phyloP scores from a whole-genome alignment of 64 coral and sea anemone genomes.

The Trachythela sp. region DNA sequence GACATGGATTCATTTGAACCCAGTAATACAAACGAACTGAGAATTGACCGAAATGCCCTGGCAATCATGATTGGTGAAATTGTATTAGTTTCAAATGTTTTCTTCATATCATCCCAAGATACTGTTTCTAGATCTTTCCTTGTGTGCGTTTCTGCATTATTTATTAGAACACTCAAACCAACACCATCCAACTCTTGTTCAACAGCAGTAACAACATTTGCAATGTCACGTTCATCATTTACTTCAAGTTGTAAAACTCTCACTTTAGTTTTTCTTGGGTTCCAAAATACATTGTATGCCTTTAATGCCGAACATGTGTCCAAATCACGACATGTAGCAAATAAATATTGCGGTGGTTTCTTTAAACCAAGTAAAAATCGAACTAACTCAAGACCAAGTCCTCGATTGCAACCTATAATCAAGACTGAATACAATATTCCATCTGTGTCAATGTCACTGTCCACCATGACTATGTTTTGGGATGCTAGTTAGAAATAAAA shows the following conservation, averaged over 20 bases:
- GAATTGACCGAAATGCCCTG: background rate
- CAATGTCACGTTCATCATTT: background rate
- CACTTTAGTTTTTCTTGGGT: constrained; percentile 5
- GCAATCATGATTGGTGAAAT: background rate
- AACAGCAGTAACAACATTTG: background rate
- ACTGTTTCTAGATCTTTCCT: constrained; percentile 13
- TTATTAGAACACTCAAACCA: constrained; percentile 1
- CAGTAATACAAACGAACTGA: constrained; percentile 1
- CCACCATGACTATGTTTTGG: background rate
- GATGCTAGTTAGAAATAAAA: background rate
- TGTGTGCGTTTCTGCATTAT: background rate
- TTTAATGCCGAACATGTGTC: background rate
- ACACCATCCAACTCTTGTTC: background rate
- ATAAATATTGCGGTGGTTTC: constrained; percentile 10
- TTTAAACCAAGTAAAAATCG: constrained; percentile 9
- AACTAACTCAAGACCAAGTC: background rate
- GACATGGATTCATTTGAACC: background rate
- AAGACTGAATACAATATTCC: background rate
- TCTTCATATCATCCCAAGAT: background rate
- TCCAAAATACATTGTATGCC: background rate
- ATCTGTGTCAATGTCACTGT: background rate
- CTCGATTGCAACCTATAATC: constrained; percentile 21
- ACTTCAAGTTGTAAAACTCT: background rate
- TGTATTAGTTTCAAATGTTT: background rate
- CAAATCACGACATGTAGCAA: constrained; percentile 4